Evolutionary conservation across 92 coral and sea anemone genomes (phyloP).

Genomic region (Parazoanthus atlanticus): DNA sequence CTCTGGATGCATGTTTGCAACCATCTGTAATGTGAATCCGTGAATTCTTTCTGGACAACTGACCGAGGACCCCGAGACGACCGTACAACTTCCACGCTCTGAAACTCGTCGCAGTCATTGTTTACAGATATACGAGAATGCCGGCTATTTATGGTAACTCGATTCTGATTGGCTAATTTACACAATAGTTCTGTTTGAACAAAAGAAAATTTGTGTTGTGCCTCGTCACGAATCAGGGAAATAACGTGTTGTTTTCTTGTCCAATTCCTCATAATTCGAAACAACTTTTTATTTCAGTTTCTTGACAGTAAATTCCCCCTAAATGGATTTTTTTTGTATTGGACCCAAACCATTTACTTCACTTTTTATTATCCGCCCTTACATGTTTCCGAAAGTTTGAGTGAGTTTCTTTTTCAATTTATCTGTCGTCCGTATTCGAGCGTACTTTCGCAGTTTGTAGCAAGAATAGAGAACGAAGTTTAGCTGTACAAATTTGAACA

Average conservation of each 20-base stretch:
- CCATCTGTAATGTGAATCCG: neutral
- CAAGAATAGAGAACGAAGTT: neutral
- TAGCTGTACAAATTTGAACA: neutral
- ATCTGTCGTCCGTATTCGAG: too few relatives aligned
- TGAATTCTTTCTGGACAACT: conserved; percentile 1
- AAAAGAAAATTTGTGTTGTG: conserved; percentile 7
- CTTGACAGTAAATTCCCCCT: neutral
- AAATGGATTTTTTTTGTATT: neutral
- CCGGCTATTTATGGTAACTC: conserved; percentile 16
- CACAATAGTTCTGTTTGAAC: conserved; percentile 3
- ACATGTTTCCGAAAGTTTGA: neutral
- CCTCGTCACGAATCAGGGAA: neutral
- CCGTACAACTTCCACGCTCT: conserved; percentile 22
- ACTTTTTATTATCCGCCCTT: neutral
- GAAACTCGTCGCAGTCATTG: conserved; percentile 32
- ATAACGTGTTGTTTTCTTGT: neutral
- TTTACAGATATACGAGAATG: conserved; percentile 15
- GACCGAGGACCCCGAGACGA: neutral
- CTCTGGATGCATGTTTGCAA: conserved; percentile 68
- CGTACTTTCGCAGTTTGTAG: neutral
- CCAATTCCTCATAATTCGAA: too few relatives aligned
- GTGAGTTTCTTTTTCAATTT: neutral
- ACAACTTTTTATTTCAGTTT: conserved; percentile 2
- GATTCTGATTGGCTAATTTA: conserved; percentile 21
- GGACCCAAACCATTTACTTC: neutral